Conservation (phyloP, 2,113 vertebrate species). For the Globicephala melas region DNA sequence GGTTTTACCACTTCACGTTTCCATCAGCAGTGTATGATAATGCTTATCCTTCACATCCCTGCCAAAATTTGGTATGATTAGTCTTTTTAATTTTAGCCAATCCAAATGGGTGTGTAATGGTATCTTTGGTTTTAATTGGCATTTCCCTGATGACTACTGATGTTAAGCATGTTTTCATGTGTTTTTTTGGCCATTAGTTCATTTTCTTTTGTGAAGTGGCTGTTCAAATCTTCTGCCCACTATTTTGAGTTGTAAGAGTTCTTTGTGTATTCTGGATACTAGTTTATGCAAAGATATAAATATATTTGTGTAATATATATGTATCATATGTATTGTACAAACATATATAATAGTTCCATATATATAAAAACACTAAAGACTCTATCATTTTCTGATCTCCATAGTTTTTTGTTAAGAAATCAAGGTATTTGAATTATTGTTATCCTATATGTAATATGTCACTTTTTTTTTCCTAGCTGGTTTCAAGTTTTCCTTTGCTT, state of each 20-base stretch:
- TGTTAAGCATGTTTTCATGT: not conserved
- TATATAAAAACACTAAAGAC: not conserved
- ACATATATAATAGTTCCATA: not conserved
- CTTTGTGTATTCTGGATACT: not conserved
- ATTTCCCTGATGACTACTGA: not conserved
- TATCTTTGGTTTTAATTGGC: not conserved
- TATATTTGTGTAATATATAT: not conserved
- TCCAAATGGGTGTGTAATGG: not conserved
- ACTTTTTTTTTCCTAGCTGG: not conserved
- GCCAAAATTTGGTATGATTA: not conserved
- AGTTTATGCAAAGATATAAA: not conserved
- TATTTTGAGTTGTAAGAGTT: not conserved
- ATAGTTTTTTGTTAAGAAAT: slow-evolving; percentile 12
- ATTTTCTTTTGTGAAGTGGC: not conserved
- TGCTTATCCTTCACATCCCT: not conserved
- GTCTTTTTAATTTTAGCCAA: not conserved
- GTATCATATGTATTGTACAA: not conserved
- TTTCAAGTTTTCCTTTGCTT: not conserved
- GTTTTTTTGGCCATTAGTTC: not conserved
- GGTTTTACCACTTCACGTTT: not conserved
- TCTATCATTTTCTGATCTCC: not conserved
- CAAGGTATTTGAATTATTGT: not conserved
- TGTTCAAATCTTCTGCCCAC: not conserved
- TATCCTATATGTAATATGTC: not conserved
- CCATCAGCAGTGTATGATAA: not conserved